Evolutionary conservation across 2,797 vertebrate genomes (phyloP), one percentile per base, ranked within the genome.

Genomic region (Peromyscus eremicus): DNA sequence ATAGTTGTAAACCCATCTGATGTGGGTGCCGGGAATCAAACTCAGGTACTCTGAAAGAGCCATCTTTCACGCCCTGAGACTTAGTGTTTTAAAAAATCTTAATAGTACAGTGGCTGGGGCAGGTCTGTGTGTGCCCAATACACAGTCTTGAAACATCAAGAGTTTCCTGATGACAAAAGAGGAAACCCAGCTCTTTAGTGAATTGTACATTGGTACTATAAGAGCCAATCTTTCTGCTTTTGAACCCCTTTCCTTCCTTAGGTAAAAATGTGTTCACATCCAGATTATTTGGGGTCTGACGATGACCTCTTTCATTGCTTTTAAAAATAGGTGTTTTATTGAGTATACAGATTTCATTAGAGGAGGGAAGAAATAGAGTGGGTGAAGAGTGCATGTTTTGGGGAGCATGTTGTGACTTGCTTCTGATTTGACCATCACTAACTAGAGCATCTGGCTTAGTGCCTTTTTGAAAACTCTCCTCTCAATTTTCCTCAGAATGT

Each of bases 401-500:
- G 40, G 12, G 76, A 90, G 68, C 95, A 95, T 94, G 94, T 40
- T 85, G 27, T 96, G 79, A 94, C 62, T 62, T 76, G 46, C 55
- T 84, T 93, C 46, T 94, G 3, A 83, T 91, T 92, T 94, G 93
- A 55, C 84, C 4, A 0, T 86, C 77, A 77, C 86, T 89, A 9
- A 3, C 1, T 71, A 75, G 12, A 85, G 81, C 73, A 14, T 25
- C 76, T 70, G 66, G 91, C 90, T 66, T 66, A 0, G 0, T 60
- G 89, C 27, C 14, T 1, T 66, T 92, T 81, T 60, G 5, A 80
- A 92, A 95, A 83, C 66, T 79, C 84, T 49, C 40, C 11, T 87
- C 92, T 92, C 86, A 73, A 11, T 91, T 97, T 93, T 62, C 34
- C 77, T 89, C 71, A 89, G 21, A 88, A 52, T 13, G 43, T 80